These are phyloP conservation scores for Picathartes gymnocephalus DNA, from an alignment of 2,113 vertebrate genomes.

Conservation along the genomic window DNA sequence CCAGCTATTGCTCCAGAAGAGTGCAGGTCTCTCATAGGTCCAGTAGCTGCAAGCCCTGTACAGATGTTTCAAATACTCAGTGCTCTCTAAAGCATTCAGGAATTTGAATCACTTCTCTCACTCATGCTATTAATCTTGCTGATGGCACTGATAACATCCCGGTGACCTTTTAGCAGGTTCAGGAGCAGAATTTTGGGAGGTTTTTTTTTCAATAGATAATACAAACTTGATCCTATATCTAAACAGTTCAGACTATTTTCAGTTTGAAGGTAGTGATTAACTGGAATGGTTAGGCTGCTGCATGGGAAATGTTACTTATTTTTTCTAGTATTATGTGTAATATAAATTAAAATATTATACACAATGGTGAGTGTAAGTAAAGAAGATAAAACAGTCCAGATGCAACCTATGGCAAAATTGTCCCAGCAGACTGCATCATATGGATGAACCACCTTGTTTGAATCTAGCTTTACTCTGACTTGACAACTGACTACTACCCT, in stretches of 20 bases:
- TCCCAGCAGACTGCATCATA: background rate
- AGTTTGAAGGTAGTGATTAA: background rate
- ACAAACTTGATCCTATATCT: background rate
- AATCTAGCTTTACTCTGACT: background rate
- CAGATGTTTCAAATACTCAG: constrained; percentile 29
- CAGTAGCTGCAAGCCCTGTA: constrained; percentile 43
- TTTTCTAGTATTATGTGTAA: background rate
- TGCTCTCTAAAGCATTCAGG: background rate
- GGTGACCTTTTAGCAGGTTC: background rate
- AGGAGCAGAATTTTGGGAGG: background rate
- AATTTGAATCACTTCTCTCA: background rate
- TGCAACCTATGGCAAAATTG: background rate
- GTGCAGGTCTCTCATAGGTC: background rate
- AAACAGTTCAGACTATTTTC: background rate
- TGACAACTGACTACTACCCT: background rate
- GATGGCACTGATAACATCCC: background rate
- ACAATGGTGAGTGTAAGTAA: background rate
- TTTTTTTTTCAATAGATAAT: background rate
- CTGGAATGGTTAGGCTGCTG: background rate
- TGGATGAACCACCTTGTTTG: background rate
- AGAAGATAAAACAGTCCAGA: background rate
- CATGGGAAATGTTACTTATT: background rate
- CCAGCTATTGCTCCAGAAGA: background rate
- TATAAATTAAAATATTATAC: background rate
- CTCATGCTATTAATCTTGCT: background rate